phyloP scores from a whole-genome alignment of 2,888 invertebrate species.

The Notodonta dromedarius region DNA sequence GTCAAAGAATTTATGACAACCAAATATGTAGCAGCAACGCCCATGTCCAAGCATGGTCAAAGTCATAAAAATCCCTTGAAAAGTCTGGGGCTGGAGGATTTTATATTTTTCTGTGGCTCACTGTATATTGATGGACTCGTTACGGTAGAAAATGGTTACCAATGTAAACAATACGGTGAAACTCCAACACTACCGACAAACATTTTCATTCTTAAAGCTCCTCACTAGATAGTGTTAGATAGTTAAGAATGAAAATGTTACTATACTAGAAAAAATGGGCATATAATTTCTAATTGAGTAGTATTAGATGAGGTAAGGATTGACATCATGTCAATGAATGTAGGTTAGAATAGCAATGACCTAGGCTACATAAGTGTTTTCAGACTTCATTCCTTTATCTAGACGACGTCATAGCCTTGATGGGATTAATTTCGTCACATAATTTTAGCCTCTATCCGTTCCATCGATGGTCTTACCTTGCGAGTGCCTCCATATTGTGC shows the following conservation, averaged over 20 bases:
- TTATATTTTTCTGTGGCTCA: slow-evolving; percentile 28
- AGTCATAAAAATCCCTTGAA: slow-evolving; percentile 38
- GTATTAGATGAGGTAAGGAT: too few species aligned
- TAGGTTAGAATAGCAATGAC: too few species aligned
- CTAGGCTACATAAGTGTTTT: too few species aligned
- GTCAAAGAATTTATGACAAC: slow-evolving; percentile 50
- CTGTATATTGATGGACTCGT: background rate
- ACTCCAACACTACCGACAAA: background rate
- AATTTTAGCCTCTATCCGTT: background rate
- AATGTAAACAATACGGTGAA: slow-evolving; percentile 6
- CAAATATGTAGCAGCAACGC: slow-evolving; percentile 36
- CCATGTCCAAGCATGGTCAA: slow-evolving; percentile 40
- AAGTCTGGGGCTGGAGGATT: slow-evolving; percentile 18
- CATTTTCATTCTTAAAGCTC: background rate
- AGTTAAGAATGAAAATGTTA: too few species aligned
- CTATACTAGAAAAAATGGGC: too few species aligned
- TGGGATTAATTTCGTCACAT: background rate
- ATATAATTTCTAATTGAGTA: too few species aligned
- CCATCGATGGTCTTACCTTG: slow-evolving; percentile 85
- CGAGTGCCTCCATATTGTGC: slow-evolving; percentile 95
- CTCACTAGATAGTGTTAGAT: too few species aligned
- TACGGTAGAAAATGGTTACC: background rate
- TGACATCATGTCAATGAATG: too few species aligned
- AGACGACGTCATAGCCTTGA: too few species aligned
- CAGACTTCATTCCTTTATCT: too few species aligned